Evolutionary conservation across 2,888 invertebrate genomes (phyloP).

Genomic region (Lottia scabra): DNA sequence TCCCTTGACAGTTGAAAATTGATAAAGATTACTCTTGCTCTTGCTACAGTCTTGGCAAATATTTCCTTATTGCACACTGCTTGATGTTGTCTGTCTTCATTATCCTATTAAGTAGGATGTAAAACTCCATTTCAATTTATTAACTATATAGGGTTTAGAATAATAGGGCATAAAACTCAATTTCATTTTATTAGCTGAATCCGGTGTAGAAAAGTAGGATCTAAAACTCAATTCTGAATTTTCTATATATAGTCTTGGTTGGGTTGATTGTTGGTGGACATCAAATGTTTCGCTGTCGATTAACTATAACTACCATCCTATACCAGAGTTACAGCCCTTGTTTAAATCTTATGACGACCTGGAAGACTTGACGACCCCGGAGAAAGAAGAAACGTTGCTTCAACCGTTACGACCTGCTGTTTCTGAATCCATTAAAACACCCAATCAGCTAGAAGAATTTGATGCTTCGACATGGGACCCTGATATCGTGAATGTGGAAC

Average conservation of each 20-base stretch:
- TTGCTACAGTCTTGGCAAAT: too few species aligned
- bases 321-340: constrained; percentile 87
- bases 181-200: too few species aligned
- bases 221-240: too few species aligned
- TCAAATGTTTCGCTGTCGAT: constrained; percentile 93
- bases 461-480: constrained; percentile 87
- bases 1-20: too few species aligned
- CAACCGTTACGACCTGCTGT: constrained; percentile 86
- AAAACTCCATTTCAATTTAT: too few species aligned
- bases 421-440: constrained; percentile 27
- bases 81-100: background rate
- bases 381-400: constrained; percentile 90
- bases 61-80: too few species aligned
- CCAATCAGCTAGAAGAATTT: constrained; percentile 74
- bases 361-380: constrained; percentile 76
- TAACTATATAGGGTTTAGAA: too few species aligned
- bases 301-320: constrained; percentile 91
- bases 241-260: constrained; percentile 74
- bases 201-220: too few species aligned
- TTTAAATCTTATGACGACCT: constrained; percentile 74
- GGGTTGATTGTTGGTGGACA: constrained; percentile 97
- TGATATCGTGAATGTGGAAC: constrained; percentile 90
- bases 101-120: background rate
- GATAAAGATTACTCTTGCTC: too few species aligned
- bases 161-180: too few species aligned